Evolutionary conservation across 2,888 invertebrate species (phyloP).

Genomic region (Colostygia pectinataria): DNA sequence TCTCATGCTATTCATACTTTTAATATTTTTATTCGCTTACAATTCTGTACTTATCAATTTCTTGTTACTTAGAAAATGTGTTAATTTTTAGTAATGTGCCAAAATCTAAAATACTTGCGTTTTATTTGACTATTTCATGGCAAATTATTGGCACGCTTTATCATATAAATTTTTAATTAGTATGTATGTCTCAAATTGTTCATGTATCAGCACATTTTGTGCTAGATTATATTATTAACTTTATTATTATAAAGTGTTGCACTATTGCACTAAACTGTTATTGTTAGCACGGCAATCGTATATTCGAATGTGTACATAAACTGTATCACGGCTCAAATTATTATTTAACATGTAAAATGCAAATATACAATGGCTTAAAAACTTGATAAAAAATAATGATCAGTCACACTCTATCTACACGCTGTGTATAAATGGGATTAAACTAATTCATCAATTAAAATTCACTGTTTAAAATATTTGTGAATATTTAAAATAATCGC

Average conservation of each 20-base stretch:
- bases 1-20: too few relatives aligned
- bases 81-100: conserved; percentile 25
- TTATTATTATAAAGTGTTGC: conserved; percentile 7
- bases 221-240: neutral
- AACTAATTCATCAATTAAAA: conserved; percentile 35
- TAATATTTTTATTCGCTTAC: too few relatives aligned
- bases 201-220: neutral
- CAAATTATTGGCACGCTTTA: neutral
- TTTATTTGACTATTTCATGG: neutral
- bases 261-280: conserved; percentile 11
- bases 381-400: conserved; percentile 30
- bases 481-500: conserved; percentile 28
- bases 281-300: conserved; percentile 13
- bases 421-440: conserved; percentile 36
- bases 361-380: conserved; percentile 17
- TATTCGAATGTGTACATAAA: conserved; percentile 9
- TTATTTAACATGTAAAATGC: conserved; percentile 15
- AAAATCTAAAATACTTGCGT: conserved; percentile 13
- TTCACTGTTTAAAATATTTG: conserved; percentile 33
- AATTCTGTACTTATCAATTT: too few relatives aligned
- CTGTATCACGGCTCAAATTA: conserved; percentile 27
- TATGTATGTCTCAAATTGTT: neutral
- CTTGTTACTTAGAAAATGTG: too few relatives aligned
- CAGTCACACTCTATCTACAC: too few relatives aligned
- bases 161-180: neutral